A percentile compares a stretch with the other conserved stretches of the same genome.
phyloP scores from a whole-genome alignment of 2,113 vertebrate species.

The Peromyscus californicus region DNA sequence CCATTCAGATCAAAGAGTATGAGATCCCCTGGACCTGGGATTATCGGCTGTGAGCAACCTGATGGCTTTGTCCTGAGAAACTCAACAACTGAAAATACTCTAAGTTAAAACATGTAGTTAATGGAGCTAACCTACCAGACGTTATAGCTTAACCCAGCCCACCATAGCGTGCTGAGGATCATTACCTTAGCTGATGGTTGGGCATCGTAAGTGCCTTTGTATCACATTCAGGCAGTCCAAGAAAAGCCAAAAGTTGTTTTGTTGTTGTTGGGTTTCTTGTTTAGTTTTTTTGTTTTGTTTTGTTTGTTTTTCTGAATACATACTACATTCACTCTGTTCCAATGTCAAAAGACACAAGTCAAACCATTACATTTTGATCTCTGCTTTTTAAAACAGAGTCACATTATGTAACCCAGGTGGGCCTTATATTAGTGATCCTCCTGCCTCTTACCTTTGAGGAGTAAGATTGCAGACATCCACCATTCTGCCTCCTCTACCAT shows the following conservation, averaged over 20 bases:
- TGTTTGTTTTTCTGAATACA: neutral
- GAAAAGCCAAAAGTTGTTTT: neutral
- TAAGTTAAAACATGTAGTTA: neutral
- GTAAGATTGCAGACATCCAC: neutral
- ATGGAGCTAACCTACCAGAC: neutral
- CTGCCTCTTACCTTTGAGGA: neutral
- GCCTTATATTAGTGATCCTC: neutral
- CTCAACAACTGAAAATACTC: neutral
- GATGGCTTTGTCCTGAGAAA: neutral
- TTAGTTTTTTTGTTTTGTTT: neutral
- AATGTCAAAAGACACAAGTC: neutral
- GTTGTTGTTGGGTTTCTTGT: too few relatives aligned
- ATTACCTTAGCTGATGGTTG: neutral
- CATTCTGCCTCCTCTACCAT: neutral
- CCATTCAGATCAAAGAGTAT: neutral
- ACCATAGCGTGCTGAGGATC: neutral
- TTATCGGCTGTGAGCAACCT: neutral
- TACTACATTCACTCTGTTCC: neutral
- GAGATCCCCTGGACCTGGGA: too few relatives aligned
- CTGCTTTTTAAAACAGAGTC: neutral
- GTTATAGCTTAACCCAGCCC: neutral
- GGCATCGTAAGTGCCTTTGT: too few relatives aligned
- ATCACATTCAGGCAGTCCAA: neutral
- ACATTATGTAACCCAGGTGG: neutral
- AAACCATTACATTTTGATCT: neutral